Percentiles rank a stretch among this genome's conserved stretches.
Conservation (phyloP, 2,888 invertebrate genomes). For the Herminia tarsipennalis region DNA sequence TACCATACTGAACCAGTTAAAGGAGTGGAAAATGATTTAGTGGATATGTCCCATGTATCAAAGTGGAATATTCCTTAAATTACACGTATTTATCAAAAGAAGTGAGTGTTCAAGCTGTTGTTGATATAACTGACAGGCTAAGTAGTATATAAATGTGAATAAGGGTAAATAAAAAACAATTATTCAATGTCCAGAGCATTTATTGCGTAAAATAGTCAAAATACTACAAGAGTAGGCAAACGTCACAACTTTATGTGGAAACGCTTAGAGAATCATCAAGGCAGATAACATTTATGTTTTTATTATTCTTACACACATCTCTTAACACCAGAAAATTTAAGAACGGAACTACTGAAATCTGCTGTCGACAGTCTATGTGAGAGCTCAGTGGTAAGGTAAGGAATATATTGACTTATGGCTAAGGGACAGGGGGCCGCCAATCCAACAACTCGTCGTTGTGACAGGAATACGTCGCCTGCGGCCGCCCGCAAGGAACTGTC, state of each 20-base stretch:
- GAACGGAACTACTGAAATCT: slow-evolving; percentile 52
- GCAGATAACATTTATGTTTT: slow-evolving; percentile 73
- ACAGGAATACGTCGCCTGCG: slow-evolving; percentile 73
- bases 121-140: neutral
- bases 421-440: slow-evolving; percentile 83
- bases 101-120: too few relatives aligned
- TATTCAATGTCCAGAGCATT: slow-evolving; percentile 77
- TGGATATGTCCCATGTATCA: too few relatives aligned
- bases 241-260: slow-evolving; percentile 83
- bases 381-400: slow-evolving; percentile 46
- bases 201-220: slow-evolving; percentile 85
- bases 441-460: slow-evolving; percentile 84
- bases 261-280: slow-evolving; percentile 80
- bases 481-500: slow-evolving; percentile 83
- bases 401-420: slow-evolving; percentile 46
- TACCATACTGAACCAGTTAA: too few relatives aligned
- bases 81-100: too few relatives aligned
- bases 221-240: slow-evolving; percentile 85
- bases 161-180: slow-evolving; percentile 57
- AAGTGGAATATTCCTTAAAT: too few relatives aligned
- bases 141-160: neutral
- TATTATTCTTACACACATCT: slow-evolving; percentile 71
- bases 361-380: slow-evolving; percentile 54
- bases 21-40: too few relatives aligned
- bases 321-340: slow-evolving; percentile 61